Percentiles rank a stretch among this genome's conserved stretches.
Conservation (phyloP, 2,888 invertebrate genomes). For the Icerya purchasi region DNA sequence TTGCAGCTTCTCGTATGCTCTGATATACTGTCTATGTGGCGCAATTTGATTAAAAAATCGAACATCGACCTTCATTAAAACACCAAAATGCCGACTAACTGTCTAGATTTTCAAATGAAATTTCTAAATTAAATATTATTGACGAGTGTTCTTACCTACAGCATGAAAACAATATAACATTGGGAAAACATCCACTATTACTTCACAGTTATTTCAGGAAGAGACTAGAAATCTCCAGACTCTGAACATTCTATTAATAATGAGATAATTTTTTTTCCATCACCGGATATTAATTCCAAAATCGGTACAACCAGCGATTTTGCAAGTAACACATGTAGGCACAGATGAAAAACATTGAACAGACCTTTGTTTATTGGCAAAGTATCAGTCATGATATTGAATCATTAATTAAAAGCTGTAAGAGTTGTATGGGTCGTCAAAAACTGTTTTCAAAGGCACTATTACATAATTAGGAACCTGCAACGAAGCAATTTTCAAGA, state of each 20-base stretch:
- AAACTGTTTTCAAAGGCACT: constrained; percentile 18
- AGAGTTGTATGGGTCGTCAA: constrained; percentile 17
- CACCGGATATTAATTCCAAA: constrained; percentile 14
- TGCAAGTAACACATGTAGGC: constrained; percentile 19
- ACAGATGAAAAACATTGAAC: constrained; percentile 20
- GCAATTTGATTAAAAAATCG: constrained; percentile 4
- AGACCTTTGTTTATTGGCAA: constrained; percentile 20
- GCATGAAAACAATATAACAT: neutral
- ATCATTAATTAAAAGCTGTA: constrained; percentile 17
- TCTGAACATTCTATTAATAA: constrained; percentile 9
- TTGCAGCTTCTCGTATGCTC: constrained; percentile 9
- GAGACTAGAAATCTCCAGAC: too few relatives aligned
- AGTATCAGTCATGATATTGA: constrained; percentile 19
- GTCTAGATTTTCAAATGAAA: neutral
- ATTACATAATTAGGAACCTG: constrained; percentile 18
- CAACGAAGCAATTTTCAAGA: constrained; percentile 16
- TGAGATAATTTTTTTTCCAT: constrained; percentile 10
- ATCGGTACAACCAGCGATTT: constrained; percentile 12
- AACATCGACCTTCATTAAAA: neutral
- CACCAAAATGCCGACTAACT: constrained; percentile 3
- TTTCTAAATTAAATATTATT: neutral
- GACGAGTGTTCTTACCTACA: neutral
- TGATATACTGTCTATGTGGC: constrained; percentile 11
- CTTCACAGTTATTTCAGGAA: too few relatives aligned
- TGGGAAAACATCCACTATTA: too few relatives aligned